Evolutionary conservation across 2,113 vertebrate species (phyloP), one percentile per base, ranked within the genome.

Genomic region (Conger conger): DNA sequence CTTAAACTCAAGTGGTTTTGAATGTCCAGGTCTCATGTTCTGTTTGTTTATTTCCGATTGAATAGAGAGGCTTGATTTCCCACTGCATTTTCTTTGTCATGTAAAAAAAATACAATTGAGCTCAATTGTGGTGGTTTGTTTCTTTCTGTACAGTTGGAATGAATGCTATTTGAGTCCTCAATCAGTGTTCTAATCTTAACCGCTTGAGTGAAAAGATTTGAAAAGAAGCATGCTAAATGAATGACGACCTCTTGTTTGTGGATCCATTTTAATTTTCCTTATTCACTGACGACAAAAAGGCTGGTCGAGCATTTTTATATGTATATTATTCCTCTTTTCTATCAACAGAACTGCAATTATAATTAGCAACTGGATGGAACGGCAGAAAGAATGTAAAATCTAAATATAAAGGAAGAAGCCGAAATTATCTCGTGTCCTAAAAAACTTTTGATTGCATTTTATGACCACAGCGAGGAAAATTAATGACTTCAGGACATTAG

Each of bases 331-430:
- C 20, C 27, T 68, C n/a, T 73, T 73, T 27, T 27, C 27, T 73
- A n/a, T 73, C 23, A 57, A 54, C 68, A 30, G 27, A 9, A 73
- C 2, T 30, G 27, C 27, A 76, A 81, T 77, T 27, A 85, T 57
- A 86, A 86, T 81, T 86, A 81, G 81, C 85, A 86, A 86, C 85
- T 86, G 78, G 85, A 82, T 86, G 78, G 85, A 82, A 86, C 85
- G 82, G 85, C 85, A 76, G 82, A 83, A 86, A 86, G 85, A 86
- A 86, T 86, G 85, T 82, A 85, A 81, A 40, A 68, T 42, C 40
- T n/a, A n/a, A n/a, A n/a, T n/a, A n/a, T n/a, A n/a, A n/a, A n/a
- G n/a, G n/a, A n/a, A n/a, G n/a, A n/a, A n/a, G n/a, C n/a, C n/a
- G n/a, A n/a, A n/a, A n/a, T n/a, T n/a, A n/a, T n/a, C n/a, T n/a